Evolutionary conservation across 2,797 vertebrate genomes (phyloP).

Genomic region (Urosaurus nigricauda): DNA sequence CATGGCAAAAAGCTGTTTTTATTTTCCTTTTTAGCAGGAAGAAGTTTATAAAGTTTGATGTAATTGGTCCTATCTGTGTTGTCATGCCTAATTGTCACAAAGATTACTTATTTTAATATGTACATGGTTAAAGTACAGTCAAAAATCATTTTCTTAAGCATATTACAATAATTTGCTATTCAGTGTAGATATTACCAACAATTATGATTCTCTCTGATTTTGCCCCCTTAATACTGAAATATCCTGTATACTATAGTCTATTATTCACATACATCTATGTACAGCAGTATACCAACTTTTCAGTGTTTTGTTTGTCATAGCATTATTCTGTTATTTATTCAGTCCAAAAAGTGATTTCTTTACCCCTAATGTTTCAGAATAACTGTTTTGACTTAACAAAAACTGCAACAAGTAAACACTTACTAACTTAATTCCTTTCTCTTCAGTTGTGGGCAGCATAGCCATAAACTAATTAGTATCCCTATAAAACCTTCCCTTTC

Average conservation of each 20-base stretch:
- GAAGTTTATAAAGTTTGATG: conserved; percentile 8
- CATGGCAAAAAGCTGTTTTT: background rate
- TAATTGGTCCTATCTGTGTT: conserved; percentile 27
- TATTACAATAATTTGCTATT: conserved; percentile 69
- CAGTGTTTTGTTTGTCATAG: conserved; percentile 35
- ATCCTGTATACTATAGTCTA: conserved; percentile 42
- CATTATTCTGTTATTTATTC: background rate
- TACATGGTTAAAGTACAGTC: conserved; percentile 69
- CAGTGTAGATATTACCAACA: conserved; percentile 21
- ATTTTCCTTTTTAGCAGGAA: conserved; percentile 31
- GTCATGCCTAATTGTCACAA: conserved; percentile 46
- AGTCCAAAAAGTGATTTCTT: conserved; percentile 27
- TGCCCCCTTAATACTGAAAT: conserved; percentile 30
- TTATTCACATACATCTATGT: conserved; percentile 21
- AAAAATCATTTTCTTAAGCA: conserved; percentile 66
- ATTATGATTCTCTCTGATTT: conserved; percentile 13
- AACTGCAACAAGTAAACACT: conserved; percentile 50
- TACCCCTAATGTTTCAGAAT: conserved; percentile 43
- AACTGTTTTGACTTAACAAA: background rate
- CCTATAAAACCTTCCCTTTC: conserved; percentile 56
- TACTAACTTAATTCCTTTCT: conserved; percentile 57
- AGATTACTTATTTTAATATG: conserved; percentile 64
- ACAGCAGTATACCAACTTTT: conserved; percentile 33
- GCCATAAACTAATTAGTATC: conserved; percentile 51
- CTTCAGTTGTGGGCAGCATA: conserved; percentile 50